phyloP scores from a whole-genome alignment of 2,888 invertebrate species.

The Lymantria monacha region DNA sequence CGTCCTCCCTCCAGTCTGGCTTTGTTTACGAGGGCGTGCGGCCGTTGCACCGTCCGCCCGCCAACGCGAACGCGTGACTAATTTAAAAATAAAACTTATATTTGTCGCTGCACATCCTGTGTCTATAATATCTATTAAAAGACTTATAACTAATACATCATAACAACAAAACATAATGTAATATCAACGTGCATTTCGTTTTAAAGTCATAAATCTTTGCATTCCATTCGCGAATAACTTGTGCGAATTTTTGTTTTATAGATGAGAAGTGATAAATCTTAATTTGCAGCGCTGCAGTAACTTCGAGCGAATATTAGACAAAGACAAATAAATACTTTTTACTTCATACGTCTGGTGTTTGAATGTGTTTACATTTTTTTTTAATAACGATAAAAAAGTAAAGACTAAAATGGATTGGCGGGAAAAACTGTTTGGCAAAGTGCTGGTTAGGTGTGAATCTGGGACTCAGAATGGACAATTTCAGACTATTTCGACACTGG shows the following conservation, averaged over 20 bases:
- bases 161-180: background rate
- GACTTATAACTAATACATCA: constrained; percentile 7
- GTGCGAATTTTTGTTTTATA: constrained; percentile 16
- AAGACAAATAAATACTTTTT: constrained; percentile 17
- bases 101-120: constrained; percentile 36
- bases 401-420: constrained; percentile 79
- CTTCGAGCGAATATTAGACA: constrained; percentile 15
- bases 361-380: constrained; percentile 9
- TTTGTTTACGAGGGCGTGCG: constrained; percentile 62
- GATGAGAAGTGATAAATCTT: constrained; percentile 6
- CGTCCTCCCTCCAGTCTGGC: constrained; percentile 60
- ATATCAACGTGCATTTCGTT: background rate
- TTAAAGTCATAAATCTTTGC: constrained; percentile 19
- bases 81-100: constrained; percentile 61
- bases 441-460: constrained; percentile 76
- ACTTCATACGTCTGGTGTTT: constrained; percentile 5
- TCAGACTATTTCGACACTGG: constrained; percentile 67
- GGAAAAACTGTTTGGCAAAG: constrained; percentile 83
- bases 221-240: constrained; percentile 25
- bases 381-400: constrained; percentile 3
- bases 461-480: constrained; percentile 71
- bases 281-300: constrained; percentile 1
- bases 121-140: constrained; percentile 14
- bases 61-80: constrained; percentile 44
- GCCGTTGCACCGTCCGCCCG: constrained; percentile 52